Evolutionary conservation across 2,888 invertebrate species (phyloP), one percentile per base, ranked within the genome.

Genomic region (Xestia ashworthii): DNA sequence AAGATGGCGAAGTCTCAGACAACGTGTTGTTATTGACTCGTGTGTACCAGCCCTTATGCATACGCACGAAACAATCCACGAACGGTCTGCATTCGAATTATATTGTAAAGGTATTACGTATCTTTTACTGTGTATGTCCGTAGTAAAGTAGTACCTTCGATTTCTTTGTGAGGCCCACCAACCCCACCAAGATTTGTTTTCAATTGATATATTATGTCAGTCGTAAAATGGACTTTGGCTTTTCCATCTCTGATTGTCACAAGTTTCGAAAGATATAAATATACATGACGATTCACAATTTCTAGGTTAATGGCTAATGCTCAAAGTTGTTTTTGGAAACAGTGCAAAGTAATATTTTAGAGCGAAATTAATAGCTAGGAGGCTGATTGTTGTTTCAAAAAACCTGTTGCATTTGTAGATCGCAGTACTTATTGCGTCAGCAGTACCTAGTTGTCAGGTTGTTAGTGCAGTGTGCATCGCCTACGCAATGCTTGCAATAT

Each of bases 71-170:
- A 78, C 74, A 78, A 77, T 83, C 76, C 76, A 79, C 71, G 70
- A 77, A 79, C 78, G 69, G 62, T 71, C 78, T 84, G 85, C 83
- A 85, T 88, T 85, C 50, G 80, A 87, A 90, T 87, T 81, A 68
- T 55, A 74, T 70, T 60, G 68, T 82, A 65, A 50, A 62, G 60
- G 41, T 60, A 71, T 55, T 70, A 78, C 68, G 50, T 58, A 25
- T 25, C 55, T 48, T 50, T 19, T 12, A 12, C 14, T 22, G 11
- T 64, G 62, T 62, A 38, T 22, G 22, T 38, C 8, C 22, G 62
- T 65, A 32, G 11, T 50, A 41, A 5, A 3, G 60, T 32, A 80
- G 38, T 44, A 48, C 5, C 38, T 70, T 68, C 12, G 58, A 32
- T 77, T 48, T 76, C 62, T 32, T 78, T 46, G 55, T 12, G 11